A percentile compares a stretch with the other conserved stretches of the same genome.
phyloP scores from a whole-genome alignment of 2,797 vertebrate species.

The Danio jaintianensis region DNA sequence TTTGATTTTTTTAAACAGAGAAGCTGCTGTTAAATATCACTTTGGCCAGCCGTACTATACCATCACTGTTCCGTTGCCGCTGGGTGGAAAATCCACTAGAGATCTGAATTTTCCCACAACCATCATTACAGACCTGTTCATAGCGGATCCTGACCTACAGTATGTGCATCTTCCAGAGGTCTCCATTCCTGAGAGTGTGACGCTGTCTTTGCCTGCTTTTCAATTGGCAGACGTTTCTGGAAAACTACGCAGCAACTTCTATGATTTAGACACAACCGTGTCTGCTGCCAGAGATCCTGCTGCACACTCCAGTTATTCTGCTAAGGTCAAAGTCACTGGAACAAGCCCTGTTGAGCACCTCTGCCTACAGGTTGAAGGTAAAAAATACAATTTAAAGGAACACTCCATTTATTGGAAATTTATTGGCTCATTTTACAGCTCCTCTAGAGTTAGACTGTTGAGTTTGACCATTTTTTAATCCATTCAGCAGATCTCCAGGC shows the following conservation, averaged over 20 bases:
- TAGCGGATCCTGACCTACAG: slow-evolving; percentile 81
- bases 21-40: slow-evolving; percentile 80
- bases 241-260: slow-evolving; percentile 87
- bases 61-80: slow-evolving; percentile 84
- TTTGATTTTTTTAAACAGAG: slow-evolving; percentile 76
- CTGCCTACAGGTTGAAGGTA: slow-evolving; percentile 87
- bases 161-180: slow-evolving; percentile 83
- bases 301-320: slow-evolving; percentile 74
- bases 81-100: slow-evolving; percentile 86
- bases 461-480: too few relatives aligned
- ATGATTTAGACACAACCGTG: slow-evolving; percentile 83
- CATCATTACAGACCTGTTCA: slow-evolving; percentile 78
- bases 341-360: slow-evolving; percentile 83
- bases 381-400: not conserved
- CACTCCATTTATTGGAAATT: too few relatives aligned
- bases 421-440: too few relatives aligned
- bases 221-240: slow-evolving; percentile 83
- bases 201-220: slow-evolving; percentile 82
- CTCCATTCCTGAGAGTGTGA: slow-evolving; percentile 81
- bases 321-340: slow-evolving; percentile 79
- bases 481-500: too few relatives aligned
- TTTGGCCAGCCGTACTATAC: slow-evolving; percentile 81
- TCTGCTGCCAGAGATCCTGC: slow-evolving; percentile 79
- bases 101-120: slow-evolving; percentile 78
- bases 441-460: too few relatives aligned